phyloP scores from a whole-genome alignment of 2,113 vertebrate species.

The Noctilio leporinus region DNA sequence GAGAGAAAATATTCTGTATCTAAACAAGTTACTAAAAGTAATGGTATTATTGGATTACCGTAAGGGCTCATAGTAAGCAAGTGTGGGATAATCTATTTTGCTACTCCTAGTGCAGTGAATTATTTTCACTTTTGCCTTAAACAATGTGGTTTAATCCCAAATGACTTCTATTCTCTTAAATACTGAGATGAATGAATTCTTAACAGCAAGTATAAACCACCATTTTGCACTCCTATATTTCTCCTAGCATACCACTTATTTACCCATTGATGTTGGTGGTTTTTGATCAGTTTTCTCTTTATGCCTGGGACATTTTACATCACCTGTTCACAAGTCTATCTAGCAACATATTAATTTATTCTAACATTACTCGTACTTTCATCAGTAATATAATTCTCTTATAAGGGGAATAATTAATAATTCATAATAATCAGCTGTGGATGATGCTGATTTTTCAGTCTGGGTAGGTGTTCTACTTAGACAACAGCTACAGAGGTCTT shows the following conservation, averaged over 20 bases:
- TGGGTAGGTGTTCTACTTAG: not conserved
- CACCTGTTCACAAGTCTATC: not conserved
- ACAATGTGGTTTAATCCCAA: not conserved
- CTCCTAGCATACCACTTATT: not conserved
- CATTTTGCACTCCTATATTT: not conserved
- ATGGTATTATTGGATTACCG: not conserved
- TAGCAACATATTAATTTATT: not conserved
- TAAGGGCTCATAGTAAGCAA: not conserved
- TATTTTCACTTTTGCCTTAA: not conserved
- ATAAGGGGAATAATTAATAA: not conserved
- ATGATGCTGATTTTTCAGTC: not conserved
- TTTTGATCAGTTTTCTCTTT: not conserved
- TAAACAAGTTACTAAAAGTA: not conserved
- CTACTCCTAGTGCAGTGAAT: not conserved
- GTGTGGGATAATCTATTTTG: not conserved
- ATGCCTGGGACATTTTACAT: not conserved
- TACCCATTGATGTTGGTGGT: not conserved
- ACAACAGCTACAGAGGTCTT: not conserved
- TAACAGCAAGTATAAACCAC: not conserved
- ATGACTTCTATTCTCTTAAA: not conserved
- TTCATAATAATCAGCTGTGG: not conserved
- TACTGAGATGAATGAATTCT: not conserved
- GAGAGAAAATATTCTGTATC: not conserved
- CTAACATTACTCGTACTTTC: not conserved
- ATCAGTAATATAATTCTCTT: not conserved